A percentile compares a stretch with the other conserved stretches of the same genome.
Conservation (phyloP, 2,113 vertebrate species). For the Sprattus sprattus region DNA sequence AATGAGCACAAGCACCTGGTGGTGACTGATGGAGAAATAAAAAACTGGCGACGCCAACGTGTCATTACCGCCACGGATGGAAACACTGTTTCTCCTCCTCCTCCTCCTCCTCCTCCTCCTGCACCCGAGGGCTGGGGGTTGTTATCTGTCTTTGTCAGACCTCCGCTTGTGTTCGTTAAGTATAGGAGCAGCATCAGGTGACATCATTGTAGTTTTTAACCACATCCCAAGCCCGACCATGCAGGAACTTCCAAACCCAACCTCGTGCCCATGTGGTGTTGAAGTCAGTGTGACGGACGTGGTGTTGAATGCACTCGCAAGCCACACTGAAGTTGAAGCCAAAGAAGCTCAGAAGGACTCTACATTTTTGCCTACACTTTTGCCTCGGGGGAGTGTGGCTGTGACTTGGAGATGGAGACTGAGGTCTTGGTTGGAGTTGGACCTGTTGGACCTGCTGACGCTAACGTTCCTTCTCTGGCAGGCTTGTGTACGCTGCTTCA, state of each 20-base stretch:
- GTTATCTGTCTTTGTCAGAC: background rate
- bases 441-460: constrained; percentile 14
- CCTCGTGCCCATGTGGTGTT: background rate
- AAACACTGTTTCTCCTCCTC: constrained; percentile 17
- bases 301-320: background rate
- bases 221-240: background rate
- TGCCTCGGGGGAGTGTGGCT: background rate
- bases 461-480: background rate
- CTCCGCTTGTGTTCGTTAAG: background rate
- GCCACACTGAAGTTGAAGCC: background rate
- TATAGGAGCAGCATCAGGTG: background rate
- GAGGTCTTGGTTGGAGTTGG: background rate
- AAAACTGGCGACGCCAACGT: constrained; percentile 34
- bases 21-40: constrained; percentile 55
- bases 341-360: no score
- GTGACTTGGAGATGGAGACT: background rate
- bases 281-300: background rate
- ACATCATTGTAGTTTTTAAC: background rate
- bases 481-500: constrained; percentile 38
- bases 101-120: constrained; percentile 26
- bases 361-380: background rate
- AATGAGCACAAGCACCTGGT: constrained; percentile 49
- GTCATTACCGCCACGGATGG: constrained; percentile 49
- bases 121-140: background rate
- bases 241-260: background rate